These are phyloP conservation scores for Scleropages formosus DNA, from an alignment of 2,797 vertebrate genomes.

Conservation along the genomic window DNA sequence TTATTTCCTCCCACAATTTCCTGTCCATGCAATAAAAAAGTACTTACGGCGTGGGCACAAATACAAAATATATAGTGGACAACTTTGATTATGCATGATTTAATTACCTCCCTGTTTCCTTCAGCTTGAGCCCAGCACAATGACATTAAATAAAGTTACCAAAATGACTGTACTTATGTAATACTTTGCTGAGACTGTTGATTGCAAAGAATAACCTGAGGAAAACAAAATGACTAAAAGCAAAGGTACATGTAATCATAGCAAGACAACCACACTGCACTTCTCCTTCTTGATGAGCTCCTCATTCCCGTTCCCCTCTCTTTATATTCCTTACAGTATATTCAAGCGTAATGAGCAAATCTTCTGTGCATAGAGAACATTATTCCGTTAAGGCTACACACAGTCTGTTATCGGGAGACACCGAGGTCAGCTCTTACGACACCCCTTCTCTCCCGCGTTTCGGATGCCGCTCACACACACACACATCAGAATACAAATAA, in stretches of 20 bases:
- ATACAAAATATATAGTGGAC: background rate
- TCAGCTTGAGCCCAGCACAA: conserved; percentile 18
- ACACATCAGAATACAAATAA: no score
- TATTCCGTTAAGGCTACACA: background rate
- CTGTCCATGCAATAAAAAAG: background rate
- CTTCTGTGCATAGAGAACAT: background rate
- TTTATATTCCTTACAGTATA: background rate
- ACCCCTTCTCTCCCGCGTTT: no score
- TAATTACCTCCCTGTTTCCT: background rate
- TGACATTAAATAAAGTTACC: conserved; percentile 13
- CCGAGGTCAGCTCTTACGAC: no score
- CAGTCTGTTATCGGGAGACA: no score
- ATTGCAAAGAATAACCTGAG: conserved; percentile 41
- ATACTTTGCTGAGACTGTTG: conserved; percentile 43
- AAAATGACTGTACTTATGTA: conserved; percentile 35
- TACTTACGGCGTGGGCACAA: background rate
- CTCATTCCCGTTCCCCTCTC: no score
- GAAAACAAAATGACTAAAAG: background rate
- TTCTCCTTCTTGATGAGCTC: background rate
- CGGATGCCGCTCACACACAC: no score
- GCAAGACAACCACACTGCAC: background rate
- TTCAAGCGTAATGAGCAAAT: background rate
- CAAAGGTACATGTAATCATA: conserved; percentile 16
- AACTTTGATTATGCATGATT: background rate
- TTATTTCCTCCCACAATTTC: background rate